Evolutionary conservation across 1,140 invertebrate species (phyloP), one percentile per base, ranked within the genome.

Genomic region (Eulimnadia texana): DNA sequence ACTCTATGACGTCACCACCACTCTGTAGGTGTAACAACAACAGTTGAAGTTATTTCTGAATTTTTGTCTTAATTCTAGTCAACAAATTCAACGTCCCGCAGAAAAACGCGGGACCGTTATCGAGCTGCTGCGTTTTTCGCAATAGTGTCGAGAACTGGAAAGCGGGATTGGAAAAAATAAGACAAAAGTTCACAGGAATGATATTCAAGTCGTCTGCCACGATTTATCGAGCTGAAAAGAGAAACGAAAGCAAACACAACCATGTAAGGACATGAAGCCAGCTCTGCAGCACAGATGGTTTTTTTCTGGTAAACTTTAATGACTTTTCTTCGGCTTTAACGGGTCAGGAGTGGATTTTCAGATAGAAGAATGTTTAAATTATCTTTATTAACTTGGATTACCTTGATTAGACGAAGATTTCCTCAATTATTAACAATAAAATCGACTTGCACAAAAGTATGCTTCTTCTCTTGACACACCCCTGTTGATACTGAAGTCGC

Each of bases 401-500:
- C n/a, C n/a, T n/a, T n/a, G n/a, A n/a, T n/a, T n/a, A n/a, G n/a
- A n/a, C n/a, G n/a, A n/a, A n/a, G n/a, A 1, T 11, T n/a, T 11
- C 19, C 25, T 11, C 0, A 23, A 29, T 20, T 23, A 62, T 47
- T 50, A 58, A 58, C 23, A 60, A 42, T 22, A 50, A 27, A 63
- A 49, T 42, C n/a, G 49, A 28, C 25, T 13, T 6, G 55, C 9
- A 23, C 10, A 13, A 33, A 55, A 55, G 25, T 55, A 55, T 9
- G 28, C 20, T 13, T 28, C 53, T 9, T 25, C 16, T 27, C 20
- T 29, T 29, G 55, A 57, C 55, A 57, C 55, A 13, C 55, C 55
- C 55, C 55, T 57, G 55, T 57, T 57, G 55, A 57, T 57, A 57
- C 55, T 57, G 55, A 57, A 57, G 11, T n/a, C 22, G 55, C 55